Percentiles rank a stretch among this genome's conserved stretches.
Conservation (phyloP, 2,888 invertebrate genomes). For the Lochmaea crataegi region DNA sequence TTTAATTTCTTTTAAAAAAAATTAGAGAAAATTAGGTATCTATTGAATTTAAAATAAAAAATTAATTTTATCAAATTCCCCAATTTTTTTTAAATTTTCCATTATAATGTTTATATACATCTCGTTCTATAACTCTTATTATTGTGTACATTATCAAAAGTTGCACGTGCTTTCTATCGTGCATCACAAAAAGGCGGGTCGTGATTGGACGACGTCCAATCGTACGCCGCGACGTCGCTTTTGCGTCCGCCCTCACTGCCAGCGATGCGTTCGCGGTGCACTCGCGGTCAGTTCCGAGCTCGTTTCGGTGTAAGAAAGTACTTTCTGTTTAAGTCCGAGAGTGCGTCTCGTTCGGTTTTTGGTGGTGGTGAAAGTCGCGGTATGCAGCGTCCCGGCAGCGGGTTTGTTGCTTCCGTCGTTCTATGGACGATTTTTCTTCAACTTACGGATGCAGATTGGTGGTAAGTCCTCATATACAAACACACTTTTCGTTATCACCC, state of each 20-base stretch:
- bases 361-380: conserved; percentile 49
- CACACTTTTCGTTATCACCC: not conserved
- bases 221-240: conserved; percentile 35
- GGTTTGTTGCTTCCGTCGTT: conserved; percentile 59
- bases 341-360: conserved; percentile 24
- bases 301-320: conserved; percentile 39
- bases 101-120: not conserved
- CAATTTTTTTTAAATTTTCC: not conserved
- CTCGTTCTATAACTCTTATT: not conserved
- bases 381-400: conserved; percentile 62
- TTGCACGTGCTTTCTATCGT: conserved; percentile 45
- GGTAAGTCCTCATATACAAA: conserved; percentile 53
- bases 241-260: conserved; percentile 41
- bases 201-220: conserved; percentile 48
- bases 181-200: conserved; percentile 51
- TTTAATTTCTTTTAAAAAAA: no score
- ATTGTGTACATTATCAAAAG: conserved; percentile 20
- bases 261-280: conserved; percentile 36
- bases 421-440: conserved; percentile 60
- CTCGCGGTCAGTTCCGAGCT: conserved; percentile 42
- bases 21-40: no score
- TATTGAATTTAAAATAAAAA: no score
- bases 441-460: conserved; percentile 60
- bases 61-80: no score
- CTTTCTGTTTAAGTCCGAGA: conserved; percentile 20